Evolutionary conservation across 2,797 vertebrate species (phyloP).

Genomic region (Hyperoplus lanceolatus): DNA sequence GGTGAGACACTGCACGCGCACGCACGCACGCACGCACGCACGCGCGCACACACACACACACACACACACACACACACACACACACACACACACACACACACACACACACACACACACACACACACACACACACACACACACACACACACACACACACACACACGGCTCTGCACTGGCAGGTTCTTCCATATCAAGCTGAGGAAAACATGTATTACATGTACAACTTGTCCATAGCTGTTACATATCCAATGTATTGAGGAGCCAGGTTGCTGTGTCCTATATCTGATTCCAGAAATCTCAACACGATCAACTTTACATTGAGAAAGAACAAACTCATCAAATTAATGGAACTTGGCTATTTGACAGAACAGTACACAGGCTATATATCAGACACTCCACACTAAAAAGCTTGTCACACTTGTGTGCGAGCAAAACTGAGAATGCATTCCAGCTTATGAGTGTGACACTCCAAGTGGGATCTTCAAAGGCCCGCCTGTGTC

Average conservation of each 20-base stretch:
- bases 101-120: no score
- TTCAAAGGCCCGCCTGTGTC: slow-evolving; percentile 55
- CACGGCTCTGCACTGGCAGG: not conserved
- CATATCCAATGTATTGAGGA: not conserved
- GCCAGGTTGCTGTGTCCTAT: not conserved
- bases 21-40: no score
- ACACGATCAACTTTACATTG: not conserved
- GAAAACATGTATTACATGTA: not conserved
- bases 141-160: no score
- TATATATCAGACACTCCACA: slow-evolving; percentile 33
- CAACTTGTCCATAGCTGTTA: not conserved
- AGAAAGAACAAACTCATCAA: not conserved
- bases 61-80: no score
- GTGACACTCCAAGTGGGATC: slow-evolving; percentile 34
- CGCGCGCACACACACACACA: no score
- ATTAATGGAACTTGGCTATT: slow-evolving; percentile 17
- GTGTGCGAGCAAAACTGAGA: slow-evolving; percentile 38
- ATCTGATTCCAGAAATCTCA: slow-evolving; percentile 2
- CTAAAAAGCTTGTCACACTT: slow-evolving; percentile 45
- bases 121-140: no score
- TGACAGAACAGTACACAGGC: slow-evolving; percentile 11
- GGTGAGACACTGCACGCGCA: no score
- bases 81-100: no score
- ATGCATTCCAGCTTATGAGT: slow-evolving; percentile 50
- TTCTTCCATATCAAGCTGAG: not conserved